Percentiles rank a stretch among this genome's conserved stretches.
Conservation (phyloP, 2,113 vertebrate genomes). For the Ciconia stormi region DNA sequence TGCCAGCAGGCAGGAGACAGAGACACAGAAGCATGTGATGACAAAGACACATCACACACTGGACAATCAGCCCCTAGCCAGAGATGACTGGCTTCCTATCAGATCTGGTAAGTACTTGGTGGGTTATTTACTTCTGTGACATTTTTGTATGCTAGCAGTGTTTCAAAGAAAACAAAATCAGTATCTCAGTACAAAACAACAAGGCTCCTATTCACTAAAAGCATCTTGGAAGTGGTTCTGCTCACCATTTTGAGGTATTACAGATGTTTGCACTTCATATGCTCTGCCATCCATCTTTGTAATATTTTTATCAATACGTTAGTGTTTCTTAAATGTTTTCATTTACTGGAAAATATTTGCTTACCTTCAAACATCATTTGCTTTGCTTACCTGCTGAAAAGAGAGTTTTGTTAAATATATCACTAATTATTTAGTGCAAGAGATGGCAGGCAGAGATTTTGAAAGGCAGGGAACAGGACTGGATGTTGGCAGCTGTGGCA, state of each 20-base stretch:
- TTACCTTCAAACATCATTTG: neutral
- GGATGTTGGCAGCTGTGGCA: neutral
- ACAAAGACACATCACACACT: neutral
- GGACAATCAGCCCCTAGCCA: neutral
- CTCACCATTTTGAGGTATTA: neutral
- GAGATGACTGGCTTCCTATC: conserved; percentile 27
- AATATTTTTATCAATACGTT: neutral
- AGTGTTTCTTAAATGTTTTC: neutral
- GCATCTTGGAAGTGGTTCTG: neutral
- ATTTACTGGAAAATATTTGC: neutral
- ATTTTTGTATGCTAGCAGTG: neutral
- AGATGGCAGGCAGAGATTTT: neutral
- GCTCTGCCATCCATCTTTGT: neutral
- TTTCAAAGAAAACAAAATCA: neutral
- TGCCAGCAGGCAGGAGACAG: neutral
- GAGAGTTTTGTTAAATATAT: neutral
- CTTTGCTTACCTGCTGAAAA: neutral
- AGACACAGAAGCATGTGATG: conserved; percentile 1
- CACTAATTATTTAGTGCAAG: neutral
- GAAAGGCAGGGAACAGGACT: neutral
- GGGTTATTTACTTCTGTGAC: neutral
- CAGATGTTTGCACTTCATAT: neutral
- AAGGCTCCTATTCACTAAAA: neutral
- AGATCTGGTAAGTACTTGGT: conserved; percentile 29
- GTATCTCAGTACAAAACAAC: neutral